These are phyloP conservation scores for Dipodomys merriami DNA, from an alignment of 2,113 vertebrate species.

Conservation along the genomic window DNA sequence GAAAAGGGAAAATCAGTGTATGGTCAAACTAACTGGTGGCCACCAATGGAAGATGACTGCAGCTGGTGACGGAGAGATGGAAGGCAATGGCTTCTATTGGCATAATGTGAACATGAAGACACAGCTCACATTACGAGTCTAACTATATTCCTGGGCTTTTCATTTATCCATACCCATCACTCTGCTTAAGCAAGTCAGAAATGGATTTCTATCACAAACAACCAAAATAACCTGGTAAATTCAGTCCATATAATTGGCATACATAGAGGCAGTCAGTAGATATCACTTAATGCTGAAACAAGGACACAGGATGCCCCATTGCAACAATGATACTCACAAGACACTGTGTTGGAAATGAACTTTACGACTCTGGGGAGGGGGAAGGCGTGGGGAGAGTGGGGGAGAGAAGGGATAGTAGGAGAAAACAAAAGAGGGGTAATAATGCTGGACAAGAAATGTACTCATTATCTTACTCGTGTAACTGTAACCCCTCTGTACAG, in stretches of 20 bases:
- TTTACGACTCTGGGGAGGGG: too few species aligned
- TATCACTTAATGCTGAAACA: not conserved
- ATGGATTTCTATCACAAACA: not conserved
- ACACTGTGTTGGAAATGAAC: too few species aligned
- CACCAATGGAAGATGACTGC: not conserved
- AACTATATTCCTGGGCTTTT: not conserved
- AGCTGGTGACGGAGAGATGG: not conserved
- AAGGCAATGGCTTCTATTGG: not conserved
- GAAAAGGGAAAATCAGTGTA: not conserved
- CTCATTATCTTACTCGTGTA: too few species aligned
- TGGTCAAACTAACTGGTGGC: not conserved
- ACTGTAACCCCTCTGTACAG: too few species aligned
- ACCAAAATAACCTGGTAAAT: slow-evolving; percentile 20
- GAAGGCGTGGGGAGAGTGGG: too few species aligned
- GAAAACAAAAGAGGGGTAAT: too few species aligned
- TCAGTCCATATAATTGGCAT: not conserved
- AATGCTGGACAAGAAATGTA: too few species aligned
- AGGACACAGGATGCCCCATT: too few species aligned
- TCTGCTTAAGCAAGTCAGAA: slow-evolving; percentile 17
- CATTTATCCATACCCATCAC: not conserved
- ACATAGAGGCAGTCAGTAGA: not conserved
- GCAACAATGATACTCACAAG: too few species aligned
- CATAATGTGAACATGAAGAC: not conserved
- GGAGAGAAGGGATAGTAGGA: too few species aligned
- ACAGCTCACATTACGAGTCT: not conserved